Evolutionary conservation across 2,113 vertebrate species (phyloP).

Genomic region (Nothoprocta perdicaria): DNA sequence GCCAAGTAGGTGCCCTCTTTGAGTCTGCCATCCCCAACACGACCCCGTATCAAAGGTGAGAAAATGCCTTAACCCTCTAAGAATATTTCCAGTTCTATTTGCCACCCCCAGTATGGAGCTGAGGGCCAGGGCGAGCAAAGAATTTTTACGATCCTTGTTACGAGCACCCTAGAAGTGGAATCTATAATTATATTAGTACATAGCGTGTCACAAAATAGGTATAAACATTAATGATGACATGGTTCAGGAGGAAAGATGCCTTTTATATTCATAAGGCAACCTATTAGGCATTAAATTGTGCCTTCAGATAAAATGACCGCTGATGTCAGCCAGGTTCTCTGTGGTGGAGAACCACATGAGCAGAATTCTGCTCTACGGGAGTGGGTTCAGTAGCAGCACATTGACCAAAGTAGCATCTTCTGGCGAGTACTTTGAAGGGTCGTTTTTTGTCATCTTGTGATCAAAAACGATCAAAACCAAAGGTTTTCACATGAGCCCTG

Average conservation of each 20-base stretch:
- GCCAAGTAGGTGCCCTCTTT: constrained; percentile 13
- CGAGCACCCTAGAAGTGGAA: constrained; percentile 49
- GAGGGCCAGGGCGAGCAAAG: constrained; percentile 39
- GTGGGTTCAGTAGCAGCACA: constrained; percentile 38
- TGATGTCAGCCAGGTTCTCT: constrained; percentile 43
- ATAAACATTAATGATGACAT: constrained; percentile 60
- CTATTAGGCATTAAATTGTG: constrained; percentile 48
- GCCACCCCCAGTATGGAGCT: not conserved
- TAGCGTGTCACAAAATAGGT: constrained; percentile 52
- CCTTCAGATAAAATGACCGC: constrained; percentile 51
- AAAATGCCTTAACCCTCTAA: not conserved
- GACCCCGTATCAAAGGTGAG: constrained; percentile 44
- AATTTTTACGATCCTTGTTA: constrained; percentile 53
- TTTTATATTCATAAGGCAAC: constrained; percentile 57
- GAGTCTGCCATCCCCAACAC: constrained; percentile 33
- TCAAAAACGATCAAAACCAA: constrained; percentile 51
- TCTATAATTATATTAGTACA: constrained; percentile 55
- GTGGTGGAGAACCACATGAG: constrained; percentile 5
- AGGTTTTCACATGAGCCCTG: constrained; percentile 27
- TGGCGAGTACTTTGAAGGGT: constrained; percentile 58
- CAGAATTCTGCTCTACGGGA: constrained; percentile 53
- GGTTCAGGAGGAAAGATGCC: constrained; percentile 7
- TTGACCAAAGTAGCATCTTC: constrained; percentile 56
- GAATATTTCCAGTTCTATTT: not conserved
- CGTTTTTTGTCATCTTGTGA: constrained; percentile 48